Percentiles rank a stretch among this genome's conserved stretches.
These are phyloP conservation scores for Agelaius phoeniceus DNA, from an alignment of 2,113 vertebrate species.

Conservation along the genomic window DNA sequence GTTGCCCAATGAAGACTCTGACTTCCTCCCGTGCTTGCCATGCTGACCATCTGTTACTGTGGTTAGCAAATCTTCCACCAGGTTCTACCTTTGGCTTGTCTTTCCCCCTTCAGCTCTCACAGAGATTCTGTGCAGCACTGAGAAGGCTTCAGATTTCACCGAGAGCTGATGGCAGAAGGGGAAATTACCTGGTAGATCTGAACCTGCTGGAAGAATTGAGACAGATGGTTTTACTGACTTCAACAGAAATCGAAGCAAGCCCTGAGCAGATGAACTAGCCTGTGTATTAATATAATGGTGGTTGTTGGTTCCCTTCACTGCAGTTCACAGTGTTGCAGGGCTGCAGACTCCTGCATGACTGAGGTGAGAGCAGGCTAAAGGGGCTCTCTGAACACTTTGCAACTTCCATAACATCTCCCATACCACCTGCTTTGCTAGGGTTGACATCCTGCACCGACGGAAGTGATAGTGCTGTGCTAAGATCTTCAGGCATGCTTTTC, in stretches of 20 bases:
- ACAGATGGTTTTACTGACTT: neutral
- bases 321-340: no score
- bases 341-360: neutral
- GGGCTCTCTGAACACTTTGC: no score
- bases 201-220: neutral
- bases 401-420: rapidly evolving
- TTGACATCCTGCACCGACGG: no score
- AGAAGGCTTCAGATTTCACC: neutral
- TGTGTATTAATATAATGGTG: neutral
- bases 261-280: neutral
- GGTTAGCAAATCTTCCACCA: neutral
- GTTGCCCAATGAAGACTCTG: neutral
- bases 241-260: neutral
- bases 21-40: neutral
- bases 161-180: neutral
- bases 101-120: neutral
- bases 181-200: neutral
- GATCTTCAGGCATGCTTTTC: neutral
- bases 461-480: neutral
- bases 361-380: neutral
- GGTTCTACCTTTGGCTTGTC: neutral
- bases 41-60: rapidly evolving
- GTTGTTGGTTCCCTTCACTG: neutral
- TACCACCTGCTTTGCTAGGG: neutral
- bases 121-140: rapidly evolving